A percentile compares a stretch with the other conserved stretches of the same genome.
phyloP scores from a whole-genome alignment of 1,140 invertebrate genomes.

The Rhizoglyphus robini region DNA sequence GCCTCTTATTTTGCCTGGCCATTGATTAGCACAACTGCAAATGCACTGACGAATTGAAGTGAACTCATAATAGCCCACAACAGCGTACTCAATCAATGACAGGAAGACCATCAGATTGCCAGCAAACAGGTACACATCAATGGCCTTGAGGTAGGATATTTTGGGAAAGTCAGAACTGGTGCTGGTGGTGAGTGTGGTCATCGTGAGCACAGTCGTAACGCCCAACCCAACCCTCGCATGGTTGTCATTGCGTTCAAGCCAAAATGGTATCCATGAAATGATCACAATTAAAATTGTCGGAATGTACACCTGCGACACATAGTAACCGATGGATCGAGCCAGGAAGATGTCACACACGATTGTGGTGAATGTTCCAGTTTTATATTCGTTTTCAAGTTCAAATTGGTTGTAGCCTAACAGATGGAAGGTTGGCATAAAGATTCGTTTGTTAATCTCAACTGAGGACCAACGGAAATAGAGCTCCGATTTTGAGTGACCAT shows the following conservation, averaged over 20 bases:
- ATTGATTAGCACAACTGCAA: no score
- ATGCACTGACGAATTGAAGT: no score
- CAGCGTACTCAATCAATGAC: constrained; percentile 28
- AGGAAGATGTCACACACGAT: constrained; percentile 26
- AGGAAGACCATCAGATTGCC: constrained; percentile 33
- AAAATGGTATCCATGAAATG: constrained; percentile 31
- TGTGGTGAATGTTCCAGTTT: constrained; percentile 26
- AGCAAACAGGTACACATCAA: constrained; percentile 32
- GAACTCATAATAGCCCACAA: constrained; percentile 26
- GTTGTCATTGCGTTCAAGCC: constrained; percentile 30
- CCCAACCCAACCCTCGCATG: constrained; percentile 32
- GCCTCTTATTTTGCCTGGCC: no score
- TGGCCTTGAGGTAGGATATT: constrained; percentile 32
- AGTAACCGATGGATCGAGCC: constrained; percentile 29
- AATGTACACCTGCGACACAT: constrained; percentile 28
- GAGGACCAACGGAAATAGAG: not conserved
- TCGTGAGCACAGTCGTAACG: constrained; percentile 32
- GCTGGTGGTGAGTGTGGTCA: constrained; percentile 33
- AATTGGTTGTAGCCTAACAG: constrained; percentile 3
- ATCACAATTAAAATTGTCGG: constrained; percentile 31
- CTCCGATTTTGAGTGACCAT: not conserved
- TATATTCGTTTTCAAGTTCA: not conserved
- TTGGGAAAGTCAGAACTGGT: constrained; percentile 34
- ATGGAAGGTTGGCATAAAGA: not conserved
- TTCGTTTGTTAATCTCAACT: not conserved